phyloP scores from a whole-genome alignment of 2,888 invertebrate species.

The Drosophila rellima region DNA sequence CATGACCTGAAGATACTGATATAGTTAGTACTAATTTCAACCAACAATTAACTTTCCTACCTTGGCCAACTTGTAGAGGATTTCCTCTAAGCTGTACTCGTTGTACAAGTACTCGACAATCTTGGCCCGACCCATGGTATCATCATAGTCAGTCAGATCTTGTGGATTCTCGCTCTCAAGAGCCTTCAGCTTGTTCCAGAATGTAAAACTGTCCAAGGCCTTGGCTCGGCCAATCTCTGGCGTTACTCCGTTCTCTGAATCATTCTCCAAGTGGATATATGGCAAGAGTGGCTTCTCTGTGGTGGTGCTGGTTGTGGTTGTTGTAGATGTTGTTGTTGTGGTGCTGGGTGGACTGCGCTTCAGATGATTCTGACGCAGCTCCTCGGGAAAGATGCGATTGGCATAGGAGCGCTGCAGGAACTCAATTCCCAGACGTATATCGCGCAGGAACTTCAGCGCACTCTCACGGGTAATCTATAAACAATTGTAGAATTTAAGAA shows the following conservation, averaged over 20 bases:
- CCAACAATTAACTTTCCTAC: conserved; percentile 78
- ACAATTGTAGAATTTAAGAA: neutral
- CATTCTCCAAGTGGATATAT: conserved; percentile 59
- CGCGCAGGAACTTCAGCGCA: conserved; percentile 91
- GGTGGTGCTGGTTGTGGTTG: conserved; percentile 75
- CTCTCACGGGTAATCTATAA: conserved; percentile 91
- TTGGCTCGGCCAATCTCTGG: conserved; percentile 65
- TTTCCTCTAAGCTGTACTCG: conserved; percentile 91
- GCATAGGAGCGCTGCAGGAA: conserved; percentile 88
- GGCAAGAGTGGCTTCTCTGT: conserved; percentile 79
- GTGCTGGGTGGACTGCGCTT: conserved; percentile 65
- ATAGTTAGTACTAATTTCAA: no score
- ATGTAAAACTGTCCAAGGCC: conserved; percentile 80
- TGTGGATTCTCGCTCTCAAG: conserved; percentile 75
- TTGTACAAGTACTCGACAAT: conserved; percentile 91
- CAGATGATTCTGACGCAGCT: conserved; percentile 82
- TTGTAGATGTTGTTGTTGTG: conserved; percentile 65
- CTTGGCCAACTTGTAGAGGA: conserved; percentile 93
- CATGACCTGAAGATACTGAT: conserved; percentile 88
- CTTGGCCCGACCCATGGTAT: conserved; percentile 89
- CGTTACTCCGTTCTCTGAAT: conserved; percentile 34
- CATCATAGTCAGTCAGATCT: conserved; percentile 88
- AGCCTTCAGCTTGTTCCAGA: conserved; percentile 83
- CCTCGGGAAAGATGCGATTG: conserved; percentile 83
- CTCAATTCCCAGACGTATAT: conserved; percentile 91